Evolutionary conservation across 2,797 vertebrate species (phyloP).

Genomic region (Anguilla megastoma): DNA sequence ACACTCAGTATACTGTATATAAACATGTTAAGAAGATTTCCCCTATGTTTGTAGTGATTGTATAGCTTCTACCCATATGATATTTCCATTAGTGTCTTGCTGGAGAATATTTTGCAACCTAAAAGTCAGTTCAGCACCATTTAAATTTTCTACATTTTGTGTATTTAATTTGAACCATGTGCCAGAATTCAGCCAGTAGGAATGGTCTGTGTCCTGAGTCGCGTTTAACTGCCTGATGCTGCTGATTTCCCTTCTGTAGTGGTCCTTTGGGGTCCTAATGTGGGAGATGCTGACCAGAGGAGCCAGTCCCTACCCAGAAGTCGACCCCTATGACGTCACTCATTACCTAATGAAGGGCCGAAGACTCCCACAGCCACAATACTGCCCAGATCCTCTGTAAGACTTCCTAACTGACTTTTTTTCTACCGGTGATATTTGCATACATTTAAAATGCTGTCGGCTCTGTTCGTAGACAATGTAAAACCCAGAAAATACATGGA

Average conservation of each 20-base stretch:
- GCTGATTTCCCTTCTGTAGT: conserved; percentile 65
- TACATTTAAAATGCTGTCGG: background rate
- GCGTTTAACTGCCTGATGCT: background rate
- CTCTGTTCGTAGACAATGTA: background rate
- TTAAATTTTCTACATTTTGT: background rate
- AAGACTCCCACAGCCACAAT: conserved; percentile 88
- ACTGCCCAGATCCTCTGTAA: conserved; percentile 89
- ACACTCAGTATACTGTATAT: too few species aligned
- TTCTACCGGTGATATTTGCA: background rate
- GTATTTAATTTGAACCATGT: background rate
- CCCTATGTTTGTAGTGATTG: too few species aligned
- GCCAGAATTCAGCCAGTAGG: background rate
- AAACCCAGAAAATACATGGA: background rate
- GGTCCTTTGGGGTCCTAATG: conserved; percentile 94
- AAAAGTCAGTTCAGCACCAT: background rate
- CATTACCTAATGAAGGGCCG: conserved; percentile 83
- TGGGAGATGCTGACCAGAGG: conserved; percentile 97
- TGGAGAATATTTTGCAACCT: background rate
- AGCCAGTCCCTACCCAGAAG: conserved; percentile 84
- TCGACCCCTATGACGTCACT: conserved; percentile 92
- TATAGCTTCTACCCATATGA: background rate
- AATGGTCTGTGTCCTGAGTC: background rate
- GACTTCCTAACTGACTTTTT: conserved; percentile 50
- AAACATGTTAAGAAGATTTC: too few species aligned
- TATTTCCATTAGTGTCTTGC: background rate